Evolutionary conservation across 1,140 invertebrate genomes (phyloP).

Genomic region (Whitmania pigra): DNA sequence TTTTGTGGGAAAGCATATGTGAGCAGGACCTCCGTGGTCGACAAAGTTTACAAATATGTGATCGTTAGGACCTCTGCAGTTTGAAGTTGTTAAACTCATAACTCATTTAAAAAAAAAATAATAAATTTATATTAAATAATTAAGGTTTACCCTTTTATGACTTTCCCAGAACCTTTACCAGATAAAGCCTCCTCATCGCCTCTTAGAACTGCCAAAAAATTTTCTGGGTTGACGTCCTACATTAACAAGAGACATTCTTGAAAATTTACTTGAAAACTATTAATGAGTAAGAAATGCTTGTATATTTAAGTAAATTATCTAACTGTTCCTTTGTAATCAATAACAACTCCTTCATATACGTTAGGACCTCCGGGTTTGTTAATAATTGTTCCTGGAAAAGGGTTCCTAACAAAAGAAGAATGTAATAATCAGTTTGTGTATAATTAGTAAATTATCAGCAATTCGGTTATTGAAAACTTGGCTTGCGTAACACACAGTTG

Average conservation of each 20-base stretch:
- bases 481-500: neutral
- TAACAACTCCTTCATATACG: constrained; percentile 18
- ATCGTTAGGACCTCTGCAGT: too few species aligned
- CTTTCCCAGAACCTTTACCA: constrained; percentile 14
- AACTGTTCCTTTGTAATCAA: constrained; percentile 20
- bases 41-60: constrained; percentile 55
- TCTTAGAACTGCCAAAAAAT: constrained; percentile 17
- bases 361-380: constrained; percentile 48
- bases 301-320: neutral
- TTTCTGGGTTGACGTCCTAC: constrained; percentile 18
- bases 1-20: constrained; percentile 48
- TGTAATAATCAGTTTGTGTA: constrained; percentile 13
- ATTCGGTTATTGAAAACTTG: too few species aligned
- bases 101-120: too few species aligned
- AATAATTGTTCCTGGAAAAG: constrained; percentile 48
- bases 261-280: neutral
- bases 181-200: constrained; percentile 10
- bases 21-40: constrained; percentile 53
- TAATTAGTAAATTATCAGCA: neutral
- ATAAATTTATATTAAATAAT: too few species aligned
- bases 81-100: too few species aligned
- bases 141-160: constrained; percentile 18
- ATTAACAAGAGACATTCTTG: neutral
- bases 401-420: constrained; percentile 45
- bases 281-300: too few species aligned